Conservation (phyloP, 2,888 invertebrate genomes). For the Oxystoma pomonae region DNA sequence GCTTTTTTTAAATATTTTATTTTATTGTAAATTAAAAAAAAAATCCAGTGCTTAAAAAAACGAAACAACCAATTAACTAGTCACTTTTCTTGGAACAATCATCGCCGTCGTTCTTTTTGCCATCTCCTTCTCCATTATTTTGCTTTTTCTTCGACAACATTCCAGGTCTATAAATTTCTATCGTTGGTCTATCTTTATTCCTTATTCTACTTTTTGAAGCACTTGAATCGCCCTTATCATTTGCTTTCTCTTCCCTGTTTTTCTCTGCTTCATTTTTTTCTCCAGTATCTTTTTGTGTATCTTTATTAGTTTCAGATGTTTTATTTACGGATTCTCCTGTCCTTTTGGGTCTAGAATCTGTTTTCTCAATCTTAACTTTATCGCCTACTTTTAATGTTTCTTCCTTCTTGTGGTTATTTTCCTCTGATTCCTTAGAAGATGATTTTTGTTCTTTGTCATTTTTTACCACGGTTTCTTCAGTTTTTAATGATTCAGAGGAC, state of each 20-base stretch:
- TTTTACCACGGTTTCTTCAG: slow-evolving; percentile 2
- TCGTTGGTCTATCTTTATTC: slow-evolving; percentile 78
- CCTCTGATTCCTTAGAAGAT: slow-evolving; percentile 11
- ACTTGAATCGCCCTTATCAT: slow-evolving; percentile 3
- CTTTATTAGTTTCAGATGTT: slow-evolving; percentile 3
- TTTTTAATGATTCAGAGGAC: background rate
- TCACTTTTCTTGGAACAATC: background rate
- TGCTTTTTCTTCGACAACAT: slow-evolving; percentile 77
- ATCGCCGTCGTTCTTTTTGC: background rate
- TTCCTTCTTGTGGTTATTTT: slow-evolving; percentile 2
- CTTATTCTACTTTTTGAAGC: slow-evolving; percentile 49
- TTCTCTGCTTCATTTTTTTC: slow-evolving; percentile 15
- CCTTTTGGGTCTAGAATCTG: slow-evolving; percentile 14
- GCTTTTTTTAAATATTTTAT: too few relatives aligned
- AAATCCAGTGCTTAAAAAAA: too few relatives aligned
- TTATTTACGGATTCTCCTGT: background rate
- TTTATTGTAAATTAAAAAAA: too few relatives aligned
- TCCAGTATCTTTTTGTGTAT: slow-evolving; percentile 8
- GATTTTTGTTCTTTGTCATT: slow-evolving; percentile 4
- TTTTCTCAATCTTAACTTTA: slow-evolving; percentile 20
- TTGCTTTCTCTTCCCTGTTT: slow-evolving; percentile 24
- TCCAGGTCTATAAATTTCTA: slow-evolving; percentile 87
- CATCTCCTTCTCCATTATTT: slow-evolving; percentile 45
- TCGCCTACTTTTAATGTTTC: slow-evolving; percentile 7
- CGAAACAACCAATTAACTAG: too few relatives aligned